Evolutionary conservation across 2,888 invertebrate species (phyloP), one percentile per base, ranked within the genome.

Genomic region (Pollenia amentaria): DNA sequence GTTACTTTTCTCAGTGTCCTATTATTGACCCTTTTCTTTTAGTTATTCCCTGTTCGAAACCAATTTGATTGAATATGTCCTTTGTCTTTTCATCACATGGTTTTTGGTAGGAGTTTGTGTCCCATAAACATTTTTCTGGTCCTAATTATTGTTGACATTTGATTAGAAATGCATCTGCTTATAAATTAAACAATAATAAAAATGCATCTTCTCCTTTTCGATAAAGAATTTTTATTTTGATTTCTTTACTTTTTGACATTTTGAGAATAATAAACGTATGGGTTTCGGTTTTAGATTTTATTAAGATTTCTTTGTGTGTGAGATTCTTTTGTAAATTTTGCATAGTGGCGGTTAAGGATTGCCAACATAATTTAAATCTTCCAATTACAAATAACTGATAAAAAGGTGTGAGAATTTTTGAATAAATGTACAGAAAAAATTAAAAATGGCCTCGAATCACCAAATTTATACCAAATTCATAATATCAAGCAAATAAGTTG

Each of bases 61-160:
- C 14, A 40, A 48, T 80, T 72, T 64, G 8, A 42, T 64, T 79
- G 40, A 21, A 46, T 38, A 16, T 4, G 21, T 46, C 18, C 29
- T 60, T 78, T 78, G 42, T 70, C 18, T 62, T 55, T 67, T 21
- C 10, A 3, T 10, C 72, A 72, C 62, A 70, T 55, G 53, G 42
- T 53, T 55, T n/a, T 48, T 55, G 53, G 14, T 70, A 57, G 18
- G 44, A 16, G 42, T 60, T 57, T n/a, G 18, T 57, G 1, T 69
- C 60, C 21, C 60, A 70, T 69, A 53, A 29, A 21, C n/a, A 42
- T 55, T 2, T 62, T 67, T 77, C 65, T 55, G 80, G 48, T 57
- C 65, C 67, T 84, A 83, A 84, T 87, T 87, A 65, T 84, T 80
- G 87, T 77, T 87, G 87, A 84, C 80, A 87, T 87, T 87, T 87